Evolutionary conservation across 2,888 invertebrate species (phyloP).

Genomic region (Leucophora obtusa): DNA sequence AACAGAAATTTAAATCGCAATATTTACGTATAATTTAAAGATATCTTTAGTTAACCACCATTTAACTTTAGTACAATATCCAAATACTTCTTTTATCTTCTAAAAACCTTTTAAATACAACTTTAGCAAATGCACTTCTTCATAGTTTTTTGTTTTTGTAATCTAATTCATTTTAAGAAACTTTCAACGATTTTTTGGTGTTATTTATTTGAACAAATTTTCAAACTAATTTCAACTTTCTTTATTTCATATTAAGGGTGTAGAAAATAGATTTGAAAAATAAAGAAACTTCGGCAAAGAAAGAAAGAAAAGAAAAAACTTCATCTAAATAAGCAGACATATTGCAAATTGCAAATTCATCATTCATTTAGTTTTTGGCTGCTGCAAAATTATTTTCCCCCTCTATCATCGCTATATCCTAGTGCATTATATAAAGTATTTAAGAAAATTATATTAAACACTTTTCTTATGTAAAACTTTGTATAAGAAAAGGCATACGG

Average conservation of each 20-base stretch:
- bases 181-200: slow-evolving; percentile 53
- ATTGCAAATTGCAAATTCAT: slow-evolving; percentile 57
- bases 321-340: slow-evolving; percentile 47
- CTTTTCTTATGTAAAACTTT: too few relatives aligned
- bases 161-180: slow-evolving; percentile 56
- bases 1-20: too few relatives aligned
- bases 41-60: too few relatives aligned
- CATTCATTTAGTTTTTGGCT: slow-evolving; percentile 44
- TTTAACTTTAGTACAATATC: too few relatives aligned
- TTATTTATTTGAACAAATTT: slow-evolving; percentile 48
- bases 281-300: not conserved
- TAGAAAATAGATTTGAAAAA: slow-evolving; percentile 6
- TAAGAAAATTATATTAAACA: too few relatives aligned
- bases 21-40: too few relatives aligned
- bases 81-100: not conserved
- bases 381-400: not conserved
- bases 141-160: slow-evolving; percentile 8
- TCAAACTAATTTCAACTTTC: slow-evolving; percentile 53
- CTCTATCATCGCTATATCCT: too few relatives aligned
- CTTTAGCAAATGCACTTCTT: not conserved
- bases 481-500: too few relatives aligned
- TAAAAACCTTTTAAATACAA: not conserved
- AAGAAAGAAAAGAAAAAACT: slow-evolving; percentile 9
- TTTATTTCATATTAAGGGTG: slow-evolving; percentile 9
- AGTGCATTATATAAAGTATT: too few relatives aligned